Evolutionary conservation across 2,113 vertebrate species (phyloP).

Genomic region (Campylorhamphus procurvoides): DNA sequence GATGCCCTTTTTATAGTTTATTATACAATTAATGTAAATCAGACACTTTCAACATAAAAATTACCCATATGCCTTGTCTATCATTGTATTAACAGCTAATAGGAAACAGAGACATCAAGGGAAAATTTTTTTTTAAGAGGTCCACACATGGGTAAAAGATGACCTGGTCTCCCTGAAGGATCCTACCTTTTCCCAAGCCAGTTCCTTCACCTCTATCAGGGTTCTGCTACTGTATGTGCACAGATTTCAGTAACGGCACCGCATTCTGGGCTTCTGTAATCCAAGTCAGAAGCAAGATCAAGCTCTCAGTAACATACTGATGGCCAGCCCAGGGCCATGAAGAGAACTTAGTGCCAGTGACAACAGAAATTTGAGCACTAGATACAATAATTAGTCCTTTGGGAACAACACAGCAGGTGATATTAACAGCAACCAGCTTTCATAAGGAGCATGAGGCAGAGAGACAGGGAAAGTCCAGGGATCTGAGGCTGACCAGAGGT

Average conservation of each 20-base stretch:
- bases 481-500: background rate
- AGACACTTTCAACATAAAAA: background rate
- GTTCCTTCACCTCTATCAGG: background rate
- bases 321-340: too few species aligned
- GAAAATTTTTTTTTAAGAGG: background rate
- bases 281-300: background rate
- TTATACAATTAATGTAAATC: background rate
- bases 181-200: background rate
- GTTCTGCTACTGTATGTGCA: background rate
- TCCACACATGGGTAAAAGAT: background rate
- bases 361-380: background rate
- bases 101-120: background rate
- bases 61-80: rapidly evolving
- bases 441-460: rapidly evolving
- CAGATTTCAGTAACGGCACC: background rate
- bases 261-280: background rate
- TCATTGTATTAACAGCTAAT: background rate
- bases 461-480: background rate
- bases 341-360: background rate
- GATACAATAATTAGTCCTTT: background rate
- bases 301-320: background rate
- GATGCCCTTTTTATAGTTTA: background rate
- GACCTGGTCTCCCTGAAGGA: background rate
- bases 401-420: background rate
- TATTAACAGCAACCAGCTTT: background rate